These are phyloP conservation scores for Megalops cyprinoides DNA, from an alignment of 2,797 vertebrate species.

Conservation along the genomic window DNA sequence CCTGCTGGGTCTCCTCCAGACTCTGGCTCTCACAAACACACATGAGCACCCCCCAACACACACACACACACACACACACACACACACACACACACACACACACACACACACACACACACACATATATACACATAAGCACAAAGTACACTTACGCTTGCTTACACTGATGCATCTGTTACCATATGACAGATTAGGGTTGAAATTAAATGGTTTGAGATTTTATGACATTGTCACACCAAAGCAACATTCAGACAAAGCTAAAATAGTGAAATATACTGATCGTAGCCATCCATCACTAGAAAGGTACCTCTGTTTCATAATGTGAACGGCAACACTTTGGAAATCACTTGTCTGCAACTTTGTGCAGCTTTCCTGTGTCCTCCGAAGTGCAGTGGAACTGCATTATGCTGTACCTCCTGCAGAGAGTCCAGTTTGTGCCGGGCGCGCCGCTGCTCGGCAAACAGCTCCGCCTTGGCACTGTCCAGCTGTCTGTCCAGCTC, in stretches of 20 bases:
- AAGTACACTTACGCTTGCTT: no score
- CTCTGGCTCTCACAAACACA: constrained; percentile 56
- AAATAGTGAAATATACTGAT: neutral
- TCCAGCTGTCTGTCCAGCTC: constrained; percentile 70
- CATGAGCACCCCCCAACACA: constrained; percentile 10
- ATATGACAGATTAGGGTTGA: no score
- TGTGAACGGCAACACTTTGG: neutral
- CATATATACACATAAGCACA: neutral
- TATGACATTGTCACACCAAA: no score
- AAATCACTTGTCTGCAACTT: neutral
- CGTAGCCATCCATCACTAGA: neutral
- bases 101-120: neutral
- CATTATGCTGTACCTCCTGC: constrained; percentile 61
- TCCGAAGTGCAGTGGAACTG: neutral
- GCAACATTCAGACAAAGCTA: no score
- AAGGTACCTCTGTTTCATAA: neutral
- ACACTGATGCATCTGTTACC: no score
- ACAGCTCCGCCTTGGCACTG: constrained; percentile 67
- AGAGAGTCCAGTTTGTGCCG: constrained; percentile 65
- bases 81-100: neutral
- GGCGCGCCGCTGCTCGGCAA: constrained; percentile 63
- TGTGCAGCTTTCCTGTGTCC: neutral
- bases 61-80: neutral
- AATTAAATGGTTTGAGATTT: no score
- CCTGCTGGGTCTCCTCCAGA: constrained; percentile 69